phyloP scores from a whole-genome alignment of 2,113 vertebrate genomes.

The Nipponia nippon region DNA sequence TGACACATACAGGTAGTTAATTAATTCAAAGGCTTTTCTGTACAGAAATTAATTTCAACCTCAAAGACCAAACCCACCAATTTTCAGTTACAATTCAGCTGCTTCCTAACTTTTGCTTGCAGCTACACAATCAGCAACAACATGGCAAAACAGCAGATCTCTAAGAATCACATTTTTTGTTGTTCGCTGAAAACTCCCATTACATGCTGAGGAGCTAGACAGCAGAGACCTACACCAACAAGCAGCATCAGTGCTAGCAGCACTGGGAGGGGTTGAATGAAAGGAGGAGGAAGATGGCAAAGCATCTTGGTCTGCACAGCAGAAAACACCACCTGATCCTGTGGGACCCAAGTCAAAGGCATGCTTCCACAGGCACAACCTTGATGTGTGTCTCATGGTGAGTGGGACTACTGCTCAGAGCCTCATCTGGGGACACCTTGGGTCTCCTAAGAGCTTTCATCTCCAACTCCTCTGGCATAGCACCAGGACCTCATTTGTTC shows the following conservation, averaged over 20 bases:
- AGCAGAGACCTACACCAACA: neutral
- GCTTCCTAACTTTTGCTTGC: neutral
- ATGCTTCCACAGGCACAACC: neutral
- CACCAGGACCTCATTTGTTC: neutral
- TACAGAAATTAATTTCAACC: neutral
- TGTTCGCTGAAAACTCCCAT: neutral
- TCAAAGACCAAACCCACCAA: neutral
- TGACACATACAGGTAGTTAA: neutral
- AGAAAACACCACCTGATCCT: neutral
- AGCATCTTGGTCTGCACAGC: neutral
- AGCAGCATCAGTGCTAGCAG: neutral
- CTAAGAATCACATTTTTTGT: neutral
- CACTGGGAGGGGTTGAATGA: neutral
- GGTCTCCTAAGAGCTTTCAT: neutral
- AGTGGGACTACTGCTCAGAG: neutral
- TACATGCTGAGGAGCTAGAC: accelerated
- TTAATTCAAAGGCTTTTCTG: neutral
- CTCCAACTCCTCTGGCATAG: neutral
- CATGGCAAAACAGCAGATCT: neutral
- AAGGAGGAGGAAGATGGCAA: neutral
- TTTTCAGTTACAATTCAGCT: neutral
- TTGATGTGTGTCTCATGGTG: neutral
- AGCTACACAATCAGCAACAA: neutral
- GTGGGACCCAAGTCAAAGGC: neutral
- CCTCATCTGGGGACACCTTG: neutral